phyloP scores from a whole-genome alignment of 1,140 invertebrate genomes.

The Globodera rostochiensis region DNA sequence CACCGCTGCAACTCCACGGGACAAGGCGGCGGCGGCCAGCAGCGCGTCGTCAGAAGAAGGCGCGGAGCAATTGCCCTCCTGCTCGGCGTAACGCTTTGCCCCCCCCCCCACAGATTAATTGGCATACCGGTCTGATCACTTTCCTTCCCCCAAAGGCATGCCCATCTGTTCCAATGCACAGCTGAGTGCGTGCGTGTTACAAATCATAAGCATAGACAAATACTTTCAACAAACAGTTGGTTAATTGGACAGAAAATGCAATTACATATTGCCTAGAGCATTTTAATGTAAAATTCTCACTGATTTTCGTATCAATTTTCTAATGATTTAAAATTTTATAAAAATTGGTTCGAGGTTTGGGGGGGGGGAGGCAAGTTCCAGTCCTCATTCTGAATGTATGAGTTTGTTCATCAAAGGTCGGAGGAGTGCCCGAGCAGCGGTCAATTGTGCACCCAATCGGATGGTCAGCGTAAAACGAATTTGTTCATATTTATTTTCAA shows the following conservation, averaged over 20 bases:
- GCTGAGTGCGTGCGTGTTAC: slow-evolving; percentile 14
- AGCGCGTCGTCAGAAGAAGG: slow-evolving; percentile 35
- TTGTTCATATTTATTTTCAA: too few species aligned
- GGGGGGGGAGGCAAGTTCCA: too few species aligned
- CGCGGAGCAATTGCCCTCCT: not conserved
- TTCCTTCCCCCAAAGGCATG: slow-evolving; percentile 21
- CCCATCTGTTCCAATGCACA: slow-evolving; percentile 39
- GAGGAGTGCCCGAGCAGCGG: slow-evolving; percentile 52
- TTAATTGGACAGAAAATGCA: too few species aligned
- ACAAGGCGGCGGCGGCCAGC: not conserved
- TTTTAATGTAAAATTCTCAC: not conserved
- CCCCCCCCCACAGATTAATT: not conserved
- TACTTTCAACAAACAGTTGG: too few species aligned
- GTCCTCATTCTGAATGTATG: not conserved
- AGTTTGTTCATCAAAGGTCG: not conserved
- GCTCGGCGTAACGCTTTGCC: slow-evolving; percentile 1
- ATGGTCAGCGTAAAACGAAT: too few species aligned
- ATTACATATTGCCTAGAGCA: too few species aligned
- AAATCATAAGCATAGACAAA: too few species aligned
- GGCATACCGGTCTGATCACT: not conserved
- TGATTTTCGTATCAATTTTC: not conserved
- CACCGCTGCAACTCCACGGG: not conserved
- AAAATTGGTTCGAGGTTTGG: too few species aligned
- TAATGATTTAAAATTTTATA: too few species aligned
- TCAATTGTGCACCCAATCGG: slow-evolving; percentile 47